Conservation (phyloP, 2,888 invertebrate genomes). For the Drosophila acutilabella region DNA sequence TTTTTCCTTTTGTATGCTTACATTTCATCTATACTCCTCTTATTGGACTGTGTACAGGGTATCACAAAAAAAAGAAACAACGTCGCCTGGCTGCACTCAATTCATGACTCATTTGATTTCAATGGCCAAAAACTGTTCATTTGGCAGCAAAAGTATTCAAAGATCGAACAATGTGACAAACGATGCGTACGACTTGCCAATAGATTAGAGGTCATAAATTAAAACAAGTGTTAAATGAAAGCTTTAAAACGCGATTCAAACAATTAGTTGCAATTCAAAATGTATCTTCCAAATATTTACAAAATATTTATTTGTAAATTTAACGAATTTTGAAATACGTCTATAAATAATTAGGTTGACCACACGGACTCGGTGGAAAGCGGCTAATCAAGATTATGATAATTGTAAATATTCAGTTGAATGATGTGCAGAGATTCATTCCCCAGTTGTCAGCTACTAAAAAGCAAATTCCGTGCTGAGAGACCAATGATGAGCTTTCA, state of each 20-base stretch:
- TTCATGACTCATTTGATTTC: constrained; percentile 75
- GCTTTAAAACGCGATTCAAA: neutral
- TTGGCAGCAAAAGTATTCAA: constrained; percentile 68
- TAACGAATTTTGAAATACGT: too few species aligned
- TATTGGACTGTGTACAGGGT: neutral
- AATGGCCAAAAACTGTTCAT: constrained; percentile 70
- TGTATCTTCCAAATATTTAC: neutral
- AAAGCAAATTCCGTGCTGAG: constrained; percentile 23
- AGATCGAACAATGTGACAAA: constrained; percentile 38
- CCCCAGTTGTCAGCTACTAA: constrained; percentile 25
- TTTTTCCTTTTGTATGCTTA: neutral
- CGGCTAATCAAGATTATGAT: constrained; percentile 8
- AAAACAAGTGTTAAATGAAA: neutral
- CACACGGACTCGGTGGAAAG: constrained; percentile 19
- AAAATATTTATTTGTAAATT: neutral
- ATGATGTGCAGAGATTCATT: constrained; percentile 16
- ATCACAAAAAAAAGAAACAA: constrained; percentile 3
- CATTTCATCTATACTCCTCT: neutral
- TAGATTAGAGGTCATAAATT: constrained; percentile 3
- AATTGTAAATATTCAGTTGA: constrained; percentile 38
- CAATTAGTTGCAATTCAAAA: neutral
- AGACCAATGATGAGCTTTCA: constrained; percentile 56
- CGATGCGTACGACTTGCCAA: constrained; percentile 17
- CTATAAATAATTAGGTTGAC: neutral
- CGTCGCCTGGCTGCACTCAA: constrained; percentile 38